These are phyloP conservation scores for Caloenas nicobarica DNA, from an alignment of 2,113 vertebrate species.

Conservation along the genomic window DNA sequence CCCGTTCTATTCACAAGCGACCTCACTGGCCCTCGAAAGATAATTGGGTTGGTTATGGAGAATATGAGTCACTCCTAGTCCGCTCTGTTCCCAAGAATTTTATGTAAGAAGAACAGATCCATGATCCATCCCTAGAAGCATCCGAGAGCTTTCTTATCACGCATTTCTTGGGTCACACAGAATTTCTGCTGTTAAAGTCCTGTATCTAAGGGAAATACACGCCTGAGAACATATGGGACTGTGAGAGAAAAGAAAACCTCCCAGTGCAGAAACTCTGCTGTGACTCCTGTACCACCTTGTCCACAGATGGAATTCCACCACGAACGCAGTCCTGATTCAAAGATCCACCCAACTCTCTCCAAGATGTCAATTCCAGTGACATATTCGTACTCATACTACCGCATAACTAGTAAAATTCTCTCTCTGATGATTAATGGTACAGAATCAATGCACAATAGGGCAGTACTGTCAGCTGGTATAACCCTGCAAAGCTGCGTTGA, in stretches of 20 bases:
- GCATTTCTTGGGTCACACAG: not conserved
- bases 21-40: not conserved
- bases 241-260: not conserved
- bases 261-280: not conserved
- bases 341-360: not conserved
- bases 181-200: not conserved
- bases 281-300: not conserved
- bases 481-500: not conserved
- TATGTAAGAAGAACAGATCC: not conserved
- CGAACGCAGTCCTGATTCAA: not conserved
- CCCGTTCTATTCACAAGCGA: not conserved
- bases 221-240: not conserved
- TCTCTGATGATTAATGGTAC: not conserved
- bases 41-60: not conserved
- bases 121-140: not conserved
- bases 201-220: not conserved
- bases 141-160: not conserved
- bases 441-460: rapidly evolving
- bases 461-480: not conserved
- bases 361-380: not conserved
- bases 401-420: not conserved
- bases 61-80: not conserved
- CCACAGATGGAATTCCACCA: not conserved
- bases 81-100: not conserved
- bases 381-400: not conserved